Evolutionary conservation across 2,113 vertebrate species (phyloP).

Genomic region (Pteruthius melanotis): DNA sequence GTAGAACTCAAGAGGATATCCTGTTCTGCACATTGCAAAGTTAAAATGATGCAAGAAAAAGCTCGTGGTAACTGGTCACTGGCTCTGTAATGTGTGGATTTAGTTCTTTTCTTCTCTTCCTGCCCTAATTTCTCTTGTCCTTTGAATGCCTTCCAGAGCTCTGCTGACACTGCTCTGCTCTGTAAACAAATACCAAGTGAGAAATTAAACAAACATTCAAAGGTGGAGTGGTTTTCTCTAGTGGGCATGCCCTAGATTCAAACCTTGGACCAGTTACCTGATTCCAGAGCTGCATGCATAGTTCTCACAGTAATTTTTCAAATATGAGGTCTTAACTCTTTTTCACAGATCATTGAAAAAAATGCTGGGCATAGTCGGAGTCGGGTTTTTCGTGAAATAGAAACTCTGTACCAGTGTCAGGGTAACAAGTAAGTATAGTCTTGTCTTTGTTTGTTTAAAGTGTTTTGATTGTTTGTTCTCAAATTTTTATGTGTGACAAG

Average conservation of each 20-base stretch:
- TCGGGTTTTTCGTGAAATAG: conserved; percentile 93
- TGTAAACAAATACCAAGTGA: neutral
- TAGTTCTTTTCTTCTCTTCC: conserved; percentile 14
- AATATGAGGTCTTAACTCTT: conserved; percentile 2
- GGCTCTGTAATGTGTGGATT: neutral
- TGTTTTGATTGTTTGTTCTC: neutral
- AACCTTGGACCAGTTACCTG: neutral
- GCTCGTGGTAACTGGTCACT: neutral
- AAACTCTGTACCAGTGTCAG: conserved; percentile 96
- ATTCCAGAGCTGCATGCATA: neutral
- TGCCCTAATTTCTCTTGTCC: neutral
- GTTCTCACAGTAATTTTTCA: neutral
- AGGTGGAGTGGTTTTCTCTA: neutral
- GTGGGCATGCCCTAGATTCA: neutral
- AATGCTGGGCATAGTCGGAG: conserved; percentile 89
- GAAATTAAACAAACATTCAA: neutral
- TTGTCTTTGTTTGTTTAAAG: neutral
- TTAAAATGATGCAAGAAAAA: conserved; percentile 7
- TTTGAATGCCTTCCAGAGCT: neutral
- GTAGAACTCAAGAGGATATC: neutral
- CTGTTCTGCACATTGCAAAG: neutral
- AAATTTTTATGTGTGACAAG: neutral
- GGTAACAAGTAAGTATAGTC: conserved; percentile 85
- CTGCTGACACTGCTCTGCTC: neutral
- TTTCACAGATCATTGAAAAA: conserved; percentile 91